A percentile compares a stretch with the other conserved stretches of the same genome.
Conservation (phyloP, 2,888 invertebrate genomes). For the Hirtodrosophila confusa region DNA sequence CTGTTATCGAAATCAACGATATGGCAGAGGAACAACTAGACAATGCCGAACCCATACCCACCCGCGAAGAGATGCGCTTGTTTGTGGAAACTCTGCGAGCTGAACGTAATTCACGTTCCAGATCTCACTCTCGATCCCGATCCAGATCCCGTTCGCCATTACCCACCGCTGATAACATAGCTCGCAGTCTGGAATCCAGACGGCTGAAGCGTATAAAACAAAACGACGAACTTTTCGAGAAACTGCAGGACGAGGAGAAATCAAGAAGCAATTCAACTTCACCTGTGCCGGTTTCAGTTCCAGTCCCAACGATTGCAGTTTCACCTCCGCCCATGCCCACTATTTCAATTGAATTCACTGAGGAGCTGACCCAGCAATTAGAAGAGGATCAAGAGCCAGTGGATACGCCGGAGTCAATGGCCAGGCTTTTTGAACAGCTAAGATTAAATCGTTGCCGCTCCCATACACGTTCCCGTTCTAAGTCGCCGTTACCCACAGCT, state of each 20-base stretch:
- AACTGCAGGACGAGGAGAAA: slow-evolving; percentile 34
- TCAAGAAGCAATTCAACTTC: slow-evolving; percentile 3
- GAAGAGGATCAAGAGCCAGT: slow-evolving; percentile 38
- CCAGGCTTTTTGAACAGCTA: slow-evolving; percentile 62
- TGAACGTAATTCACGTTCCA: slow-evolving; percentile 50
- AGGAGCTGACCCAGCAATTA: slow-evolving; percentile 12
- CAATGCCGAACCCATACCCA: slow-evolving; percentile 15
- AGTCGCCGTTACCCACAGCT: slow-evolving; percentile 64
- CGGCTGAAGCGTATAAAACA: slow-evolving; percentile 60
- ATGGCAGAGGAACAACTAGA: slow-evolving; percentile 30
- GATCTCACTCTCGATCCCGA: slow-evolving; percentile 38
- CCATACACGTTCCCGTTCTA: slow-evolving; percentile 62
- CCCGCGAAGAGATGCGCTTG: slow-evolving; percentile 51
- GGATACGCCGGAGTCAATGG: slow-evolving; percentile 64
- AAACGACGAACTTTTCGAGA: slow-evolving; percentile 59
- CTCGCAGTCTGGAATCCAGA: slow-evolving; percentile 61
- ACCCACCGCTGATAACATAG: slow-evolving; percentile 70
- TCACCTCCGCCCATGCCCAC: not conserved
- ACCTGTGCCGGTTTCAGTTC: slow-evolving; percentile 1
- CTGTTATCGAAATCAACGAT: slow-evolving; percentile 59
- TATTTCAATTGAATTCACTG: slow-evolving; percentile 49
- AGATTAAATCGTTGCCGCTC: slow-evolving; percentile 65
- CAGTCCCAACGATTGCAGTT: not conserved
- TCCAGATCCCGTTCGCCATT: slow-evolving; percentile 69
- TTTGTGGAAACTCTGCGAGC: slow-evolving; percentile 61